These are phyloP conservation scores for Oxyura jamaicensis DNA, from an alignment of 2,113 vertebrate genomes.

Conservation along the genomic window DNA sequence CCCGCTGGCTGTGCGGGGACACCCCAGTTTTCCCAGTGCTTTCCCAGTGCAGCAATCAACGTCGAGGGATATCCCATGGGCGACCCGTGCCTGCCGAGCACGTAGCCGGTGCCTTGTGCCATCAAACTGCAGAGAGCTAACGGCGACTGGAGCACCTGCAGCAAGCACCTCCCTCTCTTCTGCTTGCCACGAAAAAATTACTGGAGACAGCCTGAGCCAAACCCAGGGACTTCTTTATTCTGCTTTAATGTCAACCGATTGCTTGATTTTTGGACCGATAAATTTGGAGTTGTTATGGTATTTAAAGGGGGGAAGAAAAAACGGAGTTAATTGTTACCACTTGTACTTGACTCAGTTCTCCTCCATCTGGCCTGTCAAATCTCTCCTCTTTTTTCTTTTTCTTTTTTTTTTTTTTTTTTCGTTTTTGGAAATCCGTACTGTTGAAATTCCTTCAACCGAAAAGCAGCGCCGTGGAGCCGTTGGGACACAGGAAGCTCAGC, in stretches of 20 bases:
- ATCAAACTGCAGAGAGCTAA: background rate
- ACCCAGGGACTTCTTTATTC: constrained; percentile 58
- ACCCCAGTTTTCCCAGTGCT: background rate
- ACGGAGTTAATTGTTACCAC: constrained; percentile 85
- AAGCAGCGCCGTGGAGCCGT: background rate
- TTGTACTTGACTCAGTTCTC: constrained; percentile 82
- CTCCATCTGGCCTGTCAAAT: constrained; percentile 73
- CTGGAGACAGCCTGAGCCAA: constrained; percentile 29
- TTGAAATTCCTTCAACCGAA: constrained; percentile 12
- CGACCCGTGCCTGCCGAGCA: background rate
- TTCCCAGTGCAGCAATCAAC: background rate
- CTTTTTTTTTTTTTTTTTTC: background rate
- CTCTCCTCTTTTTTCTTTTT: background rate
- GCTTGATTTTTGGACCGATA: constrained; percentile 71
- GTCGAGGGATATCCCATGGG: background rate
- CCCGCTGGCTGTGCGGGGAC: background rate
- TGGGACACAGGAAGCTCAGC: background rate
- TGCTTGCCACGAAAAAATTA: background rate
- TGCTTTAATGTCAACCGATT: constrained; percentile 58
- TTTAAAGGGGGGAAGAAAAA: constrained; percentile 75
- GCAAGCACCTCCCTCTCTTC: background rate
- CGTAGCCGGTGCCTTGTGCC: background rate
- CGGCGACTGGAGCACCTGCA: background rate
- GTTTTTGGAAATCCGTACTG: constrained; percentile 35
- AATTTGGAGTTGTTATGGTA: constrained; percentile 82